Evolutionary conservation across 1,140 invertebrate species (phyloP).

Genomic region (Leptinotarsa lineolata): DNA sequence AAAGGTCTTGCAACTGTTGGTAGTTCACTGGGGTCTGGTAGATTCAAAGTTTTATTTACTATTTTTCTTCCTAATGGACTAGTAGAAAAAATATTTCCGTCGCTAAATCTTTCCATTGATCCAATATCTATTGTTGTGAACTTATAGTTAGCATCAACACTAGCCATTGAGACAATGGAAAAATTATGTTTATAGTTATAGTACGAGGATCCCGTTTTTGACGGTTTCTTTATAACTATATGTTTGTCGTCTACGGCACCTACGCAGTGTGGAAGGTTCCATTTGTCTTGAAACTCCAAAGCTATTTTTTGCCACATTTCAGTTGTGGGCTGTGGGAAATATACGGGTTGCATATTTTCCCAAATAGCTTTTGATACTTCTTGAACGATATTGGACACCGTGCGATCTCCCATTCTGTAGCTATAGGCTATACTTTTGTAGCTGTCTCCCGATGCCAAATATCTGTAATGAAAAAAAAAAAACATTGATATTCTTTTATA

Average conservation of each 20-base stretch:
- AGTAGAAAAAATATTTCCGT: slow-evolving; percentile 24
- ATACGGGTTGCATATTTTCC: slow-evolving; percentile 43
- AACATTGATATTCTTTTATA: not conserved
- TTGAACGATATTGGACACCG: slow-evolving; percentile 41
- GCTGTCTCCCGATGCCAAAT: slow-evolving; percentile 34
- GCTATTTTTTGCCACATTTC: slow-evolving; percentile 43
- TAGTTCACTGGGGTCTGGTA: slow-evolving; percentile 24
- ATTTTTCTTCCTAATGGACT: slow-evolving; percentile 18
- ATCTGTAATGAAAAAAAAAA: slow-evolving; percentile 16
- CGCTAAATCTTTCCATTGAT: slow-evolving; percentile 21
- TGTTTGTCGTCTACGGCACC: slow-evolving; percentile 59
- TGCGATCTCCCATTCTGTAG: slow-evolving; percentile 41
- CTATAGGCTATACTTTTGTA: slow-evolving; percentile 36
- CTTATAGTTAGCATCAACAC: slow-evolving; percentile 53
- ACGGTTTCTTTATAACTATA: slow-evolving; percentile 47
- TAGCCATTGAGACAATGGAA: slow-evolving; percentile 54
- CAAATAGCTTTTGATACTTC: slow-evolving; percentile 42
- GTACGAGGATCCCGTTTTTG: slow-evolving; percentile 48
- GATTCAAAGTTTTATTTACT: slow-evolving; percentile 18
- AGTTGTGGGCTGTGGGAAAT: slow-evolving; percentile 31
- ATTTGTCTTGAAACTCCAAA: slow-evolving; percentile 43
- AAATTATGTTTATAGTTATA: slow-evolving; percentile 56
- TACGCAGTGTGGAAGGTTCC: slow-evolving; percentile 53
- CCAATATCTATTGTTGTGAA: slow-evolving; percentile 42
- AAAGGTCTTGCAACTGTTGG: slow-evolving; percentile 7